Conservation (phyloP, 2,797 vertebrate species). For the Oreochromis mossambicus region DNA sequence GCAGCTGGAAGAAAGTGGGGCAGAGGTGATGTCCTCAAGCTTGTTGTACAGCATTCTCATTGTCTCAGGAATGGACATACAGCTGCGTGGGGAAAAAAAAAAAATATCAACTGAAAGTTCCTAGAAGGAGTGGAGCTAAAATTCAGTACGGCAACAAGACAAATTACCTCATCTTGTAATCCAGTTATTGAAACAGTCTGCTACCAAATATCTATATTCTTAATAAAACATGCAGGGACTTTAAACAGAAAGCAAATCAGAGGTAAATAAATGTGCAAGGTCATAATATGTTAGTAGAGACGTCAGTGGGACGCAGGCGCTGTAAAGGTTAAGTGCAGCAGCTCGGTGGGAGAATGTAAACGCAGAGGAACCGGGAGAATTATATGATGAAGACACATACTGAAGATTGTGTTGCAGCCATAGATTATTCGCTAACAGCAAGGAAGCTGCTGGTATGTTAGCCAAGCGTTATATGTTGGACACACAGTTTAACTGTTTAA, state of each 20-base stretch:
- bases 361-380: fast-evolving
- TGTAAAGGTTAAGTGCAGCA: neutral
- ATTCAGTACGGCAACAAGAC: neutral
- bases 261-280: neutral
- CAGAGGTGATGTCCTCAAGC: slow-evolving; percentile 1
- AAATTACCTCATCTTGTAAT: neutral
- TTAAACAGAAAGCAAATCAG: neutral
- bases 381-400: neutral
- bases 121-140: neutral
- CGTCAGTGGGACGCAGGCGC: neutral
- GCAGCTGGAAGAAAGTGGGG: neutral
- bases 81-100: slow-evolving; percentile 55
- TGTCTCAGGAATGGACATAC: slow-evolving; percentile 82
- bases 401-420: too few species aligned
- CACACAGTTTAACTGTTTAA: neutral
- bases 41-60: slow-evolving; percentile 74
- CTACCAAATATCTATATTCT: neutral
- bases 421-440: too few species aligned
- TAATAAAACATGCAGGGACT: neutral
- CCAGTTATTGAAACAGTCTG: neutral
- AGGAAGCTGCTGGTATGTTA: neutral
- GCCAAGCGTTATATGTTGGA: neutral
- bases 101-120: neutral
- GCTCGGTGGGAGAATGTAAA: neutral
- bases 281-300: neutral